A percentile compares a stretch with the other conserved stretches of the same genome.
These are phyloP conservation scores for Tauraco erythrolophus DNA, from an alignment of 2,113 vertebrate genomes.

Conservation along the genomic window DNA sequence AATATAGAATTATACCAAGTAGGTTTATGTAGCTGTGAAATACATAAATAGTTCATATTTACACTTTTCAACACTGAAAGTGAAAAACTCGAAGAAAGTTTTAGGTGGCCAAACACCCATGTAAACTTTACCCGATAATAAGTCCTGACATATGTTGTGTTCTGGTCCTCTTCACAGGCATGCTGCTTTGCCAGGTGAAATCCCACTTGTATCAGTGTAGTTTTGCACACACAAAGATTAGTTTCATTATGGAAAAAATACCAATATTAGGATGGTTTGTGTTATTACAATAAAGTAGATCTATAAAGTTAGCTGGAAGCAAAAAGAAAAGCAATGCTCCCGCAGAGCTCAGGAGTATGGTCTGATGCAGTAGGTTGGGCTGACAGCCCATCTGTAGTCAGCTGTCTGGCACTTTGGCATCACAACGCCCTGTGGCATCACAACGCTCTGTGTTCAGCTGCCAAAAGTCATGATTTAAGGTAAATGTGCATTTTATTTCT, in stretches of 20 bases:
- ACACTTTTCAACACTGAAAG: not conserved
- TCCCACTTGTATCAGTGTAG: not conserved
- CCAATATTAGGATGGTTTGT: not conserved
- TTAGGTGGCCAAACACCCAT: rapidly evolving
- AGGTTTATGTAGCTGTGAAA: not conserved
- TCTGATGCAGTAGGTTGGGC: not conserved
- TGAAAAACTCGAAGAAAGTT: not conserved
- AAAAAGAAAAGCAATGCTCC: not conserved
- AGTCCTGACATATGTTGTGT: not conserved
- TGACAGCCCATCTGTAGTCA: not conserved
- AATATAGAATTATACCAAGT: not conserved
- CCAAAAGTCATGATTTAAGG: not conserved
- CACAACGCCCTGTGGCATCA: not conserved
- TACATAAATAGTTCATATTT: not conserved
- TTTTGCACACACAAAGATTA: not conserved
- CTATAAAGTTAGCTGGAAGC: not conserved
- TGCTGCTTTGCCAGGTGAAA: not conserved
- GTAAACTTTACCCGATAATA: not conserved
- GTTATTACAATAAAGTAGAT: not conserved
- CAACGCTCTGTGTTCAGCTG: not conserved
- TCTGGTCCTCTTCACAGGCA: not conserved
- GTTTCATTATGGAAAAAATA: not conserved
- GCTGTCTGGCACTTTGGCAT: not conserved
- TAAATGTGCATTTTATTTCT: not conserved
- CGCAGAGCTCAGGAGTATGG: not conserved